A percentile compares a stretch with the other conserved stretches of the same genome.
These are phyloP conservation scores for Ceratina calcarata DNA, from an alignment of 1,140 invertebrate genomes.

Conservation along the genomic window DNA sequence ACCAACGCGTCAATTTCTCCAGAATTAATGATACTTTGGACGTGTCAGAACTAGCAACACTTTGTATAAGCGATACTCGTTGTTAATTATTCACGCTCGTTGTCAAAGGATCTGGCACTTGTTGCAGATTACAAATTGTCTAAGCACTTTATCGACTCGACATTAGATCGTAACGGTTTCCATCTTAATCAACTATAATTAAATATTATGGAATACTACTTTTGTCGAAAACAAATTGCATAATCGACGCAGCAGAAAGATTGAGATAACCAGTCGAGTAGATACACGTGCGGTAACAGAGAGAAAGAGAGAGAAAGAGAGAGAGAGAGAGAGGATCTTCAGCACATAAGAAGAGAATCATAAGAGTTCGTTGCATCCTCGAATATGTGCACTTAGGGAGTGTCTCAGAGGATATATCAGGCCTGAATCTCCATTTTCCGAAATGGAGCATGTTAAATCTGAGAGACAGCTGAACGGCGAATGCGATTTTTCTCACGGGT, in stretches of 20 bases:
- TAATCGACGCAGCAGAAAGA: too few species aligned
- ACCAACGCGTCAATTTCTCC: too few species aligned
- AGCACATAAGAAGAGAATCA: too few species aligned
- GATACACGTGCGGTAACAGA: too few species aligned
- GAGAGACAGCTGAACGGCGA: not conserved
- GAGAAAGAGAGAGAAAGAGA: too few species aligned
- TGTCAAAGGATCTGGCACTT: not conserved
- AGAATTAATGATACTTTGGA: too few species aligned
- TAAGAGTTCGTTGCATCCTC: slow-evolving; percentile 12
- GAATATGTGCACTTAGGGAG: slow-evolving; percentile 10
- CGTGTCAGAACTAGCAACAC: too few species aligned
- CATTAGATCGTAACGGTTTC: not conserved
- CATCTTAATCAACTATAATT: not conserved
- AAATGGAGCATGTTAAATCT: slow-evolving; percentile 29
- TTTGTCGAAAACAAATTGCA: too few species aligned
- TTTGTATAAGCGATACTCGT: too few species aligned
- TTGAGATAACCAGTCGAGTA: too few species aligned
- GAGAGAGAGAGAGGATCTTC: too few species aligned
- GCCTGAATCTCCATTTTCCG: not conserved
- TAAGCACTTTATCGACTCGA: not conserved
- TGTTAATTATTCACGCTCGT: not conserved
- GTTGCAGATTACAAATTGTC: not conserved
- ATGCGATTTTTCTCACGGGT: slow-evolving; percentile 47
- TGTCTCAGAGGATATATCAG: slow-evolving; percentile 17
- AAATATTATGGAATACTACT: too few species aligned